Evolutionary conservation across 2,113 vertebrate genomes (phyloP), one percentile per base, ranked within the genome.

Genomic region (Oryzias javanicus): DNA sequence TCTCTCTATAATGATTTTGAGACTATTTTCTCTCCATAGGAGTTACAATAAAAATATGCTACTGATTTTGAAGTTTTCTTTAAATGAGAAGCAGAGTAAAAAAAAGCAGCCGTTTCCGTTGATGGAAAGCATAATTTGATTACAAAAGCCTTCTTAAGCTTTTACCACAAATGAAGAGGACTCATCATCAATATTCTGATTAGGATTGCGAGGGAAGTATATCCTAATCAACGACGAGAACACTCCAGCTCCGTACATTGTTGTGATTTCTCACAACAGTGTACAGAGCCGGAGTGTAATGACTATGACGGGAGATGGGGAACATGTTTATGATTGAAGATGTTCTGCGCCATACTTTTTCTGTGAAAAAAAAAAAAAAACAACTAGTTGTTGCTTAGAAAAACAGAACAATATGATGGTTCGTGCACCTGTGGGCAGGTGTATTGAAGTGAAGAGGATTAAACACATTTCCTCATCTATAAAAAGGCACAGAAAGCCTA

Each of bases 121-220:
- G 55, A 75, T 64, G 47, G 42, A 47, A 42, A 35, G 35, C 64
- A 77, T 76, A 60, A 72, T 29, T 44, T 16, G 16, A 52, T 19
- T 68, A 72, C 60, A 74, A 80, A 77, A 54, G 45, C 54, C 64
- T 51, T 40, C 51, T 67, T 66, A 49, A 53, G 48, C 60, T 76
- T 59, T 64, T 40, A 4, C 45, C 17, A 14, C 4, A 13, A 49
- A 55, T 60, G 47, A 63, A 80, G 74, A 71, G 74, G 64, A 44
- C 42, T 78, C 71, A 73, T 79, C 70, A 75, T 81, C 78, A 77
- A 80, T 57, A 79, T 59, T 70, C 71, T 82, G 81, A 87, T 86
- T 81, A 72, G 64, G 60, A 57, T 71, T 55, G 72, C 67, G 70
- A 55, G 20, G 72, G 64, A 65, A 64, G 71, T 59, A 57, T 60